Conservation (phyloP, 2,797 vertebrate species). For the Loriculus beryllinus region DNA sequence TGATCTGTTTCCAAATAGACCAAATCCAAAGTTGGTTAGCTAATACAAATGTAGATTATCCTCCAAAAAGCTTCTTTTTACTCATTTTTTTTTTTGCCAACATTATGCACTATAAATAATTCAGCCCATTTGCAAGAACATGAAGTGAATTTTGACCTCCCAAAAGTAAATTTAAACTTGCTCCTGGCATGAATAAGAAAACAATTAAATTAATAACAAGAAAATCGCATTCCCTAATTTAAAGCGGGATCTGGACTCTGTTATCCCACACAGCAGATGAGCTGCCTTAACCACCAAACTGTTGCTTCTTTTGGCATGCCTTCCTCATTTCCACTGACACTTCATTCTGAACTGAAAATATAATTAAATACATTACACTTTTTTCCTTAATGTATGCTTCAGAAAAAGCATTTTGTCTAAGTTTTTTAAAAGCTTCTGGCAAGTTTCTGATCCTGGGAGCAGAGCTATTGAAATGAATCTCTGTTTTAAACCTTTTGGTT, state of each 20-base stretch:
- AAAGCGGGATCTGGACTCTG: constrained; percentile 16
- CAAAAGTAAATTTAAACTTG: constrained; percentile 42
- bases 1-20: background rate
- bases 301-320: background rate
- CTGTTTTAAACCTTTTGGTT: background rate
- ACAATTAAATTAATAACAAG: constrained; percentile 51
- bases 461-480: background rate
- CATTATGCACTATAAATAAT: background rate
- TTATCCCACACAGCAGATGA: constrained; percentile 40
- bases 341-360: background rate
- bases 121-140: background rate
- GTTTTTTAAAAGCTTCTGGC: background rate
- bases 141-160: constrained; percentile 38
- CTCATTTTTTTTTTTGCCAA: background rate
- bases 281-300: constrained; percentile 20
- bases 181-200: constrained; percentile 47
- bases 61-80: background rate
- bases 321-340: background rate
- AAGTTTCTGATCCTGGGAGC: background rate
- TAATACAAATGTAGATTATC: background rate
- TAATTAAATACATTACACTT: background rate
- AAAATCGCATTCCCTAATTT: constrained; percentile 44
- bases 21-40: background rate
- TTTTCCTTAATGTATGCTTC: background rate
- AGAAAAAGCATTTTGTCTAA: background rate